Evolutionary conservation across 2,113 vertebrate species (phyloP), one percentile per base, ranked within the genome.

Genomic region (Actenoides hombroni): DNA sequence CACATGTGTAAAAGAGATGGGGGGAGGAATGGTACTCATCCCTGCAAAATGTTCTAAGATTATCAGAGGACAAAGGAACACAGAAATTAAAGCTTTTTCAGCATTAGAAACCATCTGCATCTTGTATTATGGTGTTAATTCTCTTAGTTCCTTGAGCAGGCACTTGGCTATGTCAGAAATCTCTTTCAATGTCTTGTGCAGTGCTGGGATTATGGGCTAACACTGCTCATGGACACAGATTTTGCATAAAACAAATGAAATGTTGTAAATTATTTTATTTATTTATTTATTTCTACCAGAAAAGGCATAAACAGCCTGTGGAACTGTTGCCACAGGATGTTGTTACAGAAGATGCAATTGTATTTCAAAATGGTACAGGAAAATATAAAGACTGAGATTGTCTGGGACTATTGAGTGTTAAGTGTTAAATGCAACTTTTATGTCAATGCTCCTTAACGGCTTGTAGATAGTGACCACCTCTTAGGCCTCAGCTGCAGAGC

Each of bases 1-100:
- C 19, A 71, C 18, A 35, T 49, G 13, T 33, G 17, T 49, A 56
- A 84, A 70, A 54, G 7, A 11, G 40, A 10, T 17, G 3, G 18
- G 59, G 33, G 9, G 3, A 3, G 1, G 5, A 35, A 51, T 31
- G 8, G 7, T 26, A 42, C 2, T 64, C 6, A 23, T 6, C 1
- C 7, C 11, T 64, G 13, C 6, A 82, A 94, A 75, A 25, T 56
- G 33, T 35, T 87, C 7, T 60, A 60, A 65, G 26, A 37, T 57
- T 16, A 51, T 23, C 8, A 53, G 35, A 40, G 25, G 46, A 39
- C 28, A 81, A 83, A 51, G 16, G 19, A 83, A 63, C 2, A 16
- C 29, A 11, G 37, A 70, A 81, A 64, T 54, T 14, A 67, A 51
- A 59, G 3, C 2, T 49, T 67, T 40, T 19, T 65, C 48, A 89